A percentile compares a stretch with the other conserved stretches of the same genome.
phyloP scores from a whole-genome alignment of 2,888 invertebrate species.

The Polymixis lichenea region DNA sequence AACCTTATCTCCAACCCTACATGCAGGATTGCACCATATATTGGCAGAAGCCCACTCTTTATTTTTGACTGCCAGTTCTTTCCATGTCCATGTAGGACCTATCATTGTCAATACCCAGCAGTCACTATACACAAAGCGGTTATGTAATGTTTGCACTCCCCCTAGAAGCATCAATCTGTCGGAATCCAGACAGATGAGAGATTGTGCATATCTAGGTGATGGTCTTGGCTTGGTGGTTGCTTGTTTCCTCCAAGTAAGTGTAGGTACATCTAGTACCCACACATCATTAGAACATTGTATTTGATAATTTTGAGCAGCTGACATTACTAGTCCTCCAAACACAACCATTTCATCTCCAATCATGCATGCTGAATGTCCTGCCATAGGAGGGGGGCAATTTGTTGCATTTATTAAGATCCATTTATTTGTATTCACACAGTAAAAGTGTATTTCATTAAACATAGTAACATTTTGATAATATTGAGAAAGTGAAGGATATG shows the following conservation, averaged over 20 bases:
- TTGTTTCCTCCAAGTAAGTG: constrained; percentile 94
- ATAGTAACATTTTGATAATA: constrained; percentile 96
- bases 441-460: constrained; percentile 97
- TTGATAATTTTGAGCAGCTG: constrained; percentile 86
- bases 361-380: constrained; percentile 98
- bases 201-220: constrained; percentile 97
- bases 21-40: constrained; percentile 98
- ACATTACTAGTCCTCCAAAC: constrained; percentile 93
- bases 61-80: constrained; percentile 93
- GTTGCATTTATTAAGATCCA: constrained; percentile 93
- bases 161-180: constrained; percentile 95
- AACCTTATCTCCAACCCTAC: constrained; percentile 94
- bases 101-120: constrained; percentile 97
- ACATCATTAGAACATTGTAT: constrained; percentile 94
- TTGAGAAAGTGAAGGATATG: constrained; percentile 96
- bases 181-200: constrained; percentile 95
- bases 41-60: constrained; percentile 95
- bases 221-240: constrained; percentile 93
- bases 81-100: constrained; percentile 93
- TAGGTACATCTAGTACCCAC: constrained; percentile 96
- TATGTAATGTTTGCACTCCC: constrained; percentile 96
- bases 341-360: constrained; percentile 95
- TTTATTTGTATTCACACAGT: constrained; percentile 94
- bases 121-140: constrained; percentile 94
- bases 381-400: constrained; percentile 95